A percentile compares a stretch with the other conserved stretches of the same genome.
phyloP scores from a whole-genome alignment of 1,140 invertebrate species.

The Tetragonula clypearis region DNA sequence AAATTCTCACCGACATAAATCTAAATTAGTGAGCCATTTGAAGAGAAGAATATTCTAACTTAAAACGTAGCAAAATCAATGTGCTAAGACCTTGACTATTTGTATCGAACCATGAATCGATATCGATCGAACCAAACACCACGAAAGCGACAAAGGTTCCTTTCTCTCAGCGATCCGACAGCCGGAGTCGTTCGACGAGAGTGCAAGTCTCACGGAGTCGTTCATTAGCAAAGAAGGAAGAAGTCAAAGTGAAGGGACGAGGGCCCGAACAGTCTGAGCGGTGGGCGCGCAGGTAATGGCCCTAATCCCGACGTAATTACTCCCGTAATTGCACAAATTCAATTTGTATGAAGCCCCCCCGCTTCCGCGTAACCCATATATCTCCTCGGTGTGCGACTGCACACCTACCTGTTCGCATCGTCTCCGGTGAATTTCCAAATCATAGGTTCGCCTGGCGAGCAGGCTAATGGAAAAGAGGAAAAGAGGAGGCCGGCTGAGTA shows the following conservation, averaged over 20 bases:
- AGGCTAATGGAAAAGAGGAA: constrained; percentile 69
- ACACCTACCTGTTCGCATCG: constrained; percentile 54
- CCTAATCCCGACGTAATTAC: constrained; percentile 78
- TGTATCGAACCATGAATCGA: background rate
- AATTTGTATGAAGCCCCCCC: constrained; percentile 76
- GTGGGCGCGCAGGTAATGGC: constrained; percentile 71
- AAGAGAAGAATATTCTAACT: background rate
- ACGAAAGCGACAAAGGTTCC: background rate
- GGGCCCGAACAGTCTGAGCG: constrained; percentile 14
- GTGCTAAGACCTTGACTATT: background rate
- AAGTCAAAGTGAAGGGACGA: constrained; percentile 58
- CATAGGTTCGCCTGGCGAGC: constrained; percentile 63
- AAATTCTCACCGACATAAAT: background rate
- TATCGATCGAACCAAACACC: background rate
- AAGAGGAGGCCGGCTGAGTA: constrained; percentile 38
- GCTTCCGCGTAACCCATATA: constrained; percentile 74
- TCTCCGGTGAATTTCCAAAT: constrained; percentile 67
- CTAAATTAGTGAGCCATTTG: background rate
- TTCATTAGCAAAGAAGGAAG: constrained; percentile 32
- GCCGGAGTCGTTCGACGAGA: background rate
- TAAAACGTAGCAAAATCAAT: background rate
- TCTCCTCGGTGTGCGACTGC: constrained; percentile 52
- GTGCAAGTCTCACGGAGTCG: background rate
- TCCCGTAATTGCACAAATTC: constrained; percentile 79
- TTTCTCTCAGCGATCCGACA: background rate